A percentile compares a stretch with the other conserved stretches of the same genome.
Conservation (phyloP, 2,888 invertebrate species). For the Oxycera nigricornis region DNA sequence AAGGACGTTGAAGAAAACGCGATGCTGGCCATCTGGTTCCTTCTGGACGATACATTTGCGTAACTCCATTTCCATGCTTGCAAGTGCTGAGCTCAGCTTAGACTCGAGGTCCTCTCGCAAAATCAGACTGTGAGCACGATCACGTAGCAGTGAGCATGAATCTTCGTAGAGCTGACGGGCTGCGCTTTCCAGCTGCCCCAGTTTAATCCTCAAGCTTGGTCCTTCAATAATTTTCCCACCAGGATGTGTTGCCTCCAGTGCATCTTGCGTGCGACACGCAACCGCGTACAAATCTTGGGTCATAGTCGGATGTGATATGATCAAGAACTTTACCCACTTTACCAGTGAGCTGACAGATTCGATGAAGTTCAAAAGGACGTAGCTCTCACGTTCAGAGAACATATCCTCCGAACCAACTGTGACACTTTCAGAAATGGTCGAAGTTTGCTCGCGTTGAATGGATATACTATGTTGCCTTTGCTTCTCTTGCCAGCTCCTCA, state of each 20-base stretch:
- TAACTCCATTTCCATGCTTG: constrained; percentile 75
- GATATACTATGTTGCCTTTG: constrained; percentile 68
- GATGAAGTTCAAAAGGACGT: constrained; percentile 74
- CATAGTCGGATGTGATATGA: constrained; percentile 72
- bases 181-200: constrained; percentile 67
- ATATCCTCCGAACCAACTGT: constrained; percentile 60
- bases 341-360: constrained; percentile 86
- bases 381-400: constrained; percentile 63
- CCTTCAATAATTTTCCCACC: constrained; percentile 82
- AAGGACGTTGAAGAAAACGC: constrained; percentile 60
- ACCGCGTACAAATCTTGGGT: constrained; percentile 78
- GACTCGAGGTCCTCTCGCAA: constrained; percentile 73
- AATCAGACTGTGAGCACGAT: constrained; percentile 71
- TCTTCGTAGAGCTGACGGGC: constrained; percentile 72
- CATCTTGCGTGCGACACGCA: constrained; percentile 74
- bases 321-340: constrained; percentile 77
- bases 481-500: constrained; percentile 88
- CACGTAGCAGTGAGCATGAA: constrained; percentile 73
- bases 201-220: constrained; percentile 74
- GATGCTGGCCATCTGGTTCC: constrained; percentile 58
- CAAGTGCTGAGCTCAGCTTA: constrained; percentile 71
- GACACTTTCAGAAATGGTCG: constrained; percentile 57
- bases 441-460: constrained; percentile 63
- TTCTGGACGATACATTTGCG: constrained; percentile 69
- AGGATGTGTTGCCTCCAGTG: constrained; percentile 78